Base-by-base conservation (phyloP, 2,113 vertebrate genomes). In the Columba janthina region DNA sequence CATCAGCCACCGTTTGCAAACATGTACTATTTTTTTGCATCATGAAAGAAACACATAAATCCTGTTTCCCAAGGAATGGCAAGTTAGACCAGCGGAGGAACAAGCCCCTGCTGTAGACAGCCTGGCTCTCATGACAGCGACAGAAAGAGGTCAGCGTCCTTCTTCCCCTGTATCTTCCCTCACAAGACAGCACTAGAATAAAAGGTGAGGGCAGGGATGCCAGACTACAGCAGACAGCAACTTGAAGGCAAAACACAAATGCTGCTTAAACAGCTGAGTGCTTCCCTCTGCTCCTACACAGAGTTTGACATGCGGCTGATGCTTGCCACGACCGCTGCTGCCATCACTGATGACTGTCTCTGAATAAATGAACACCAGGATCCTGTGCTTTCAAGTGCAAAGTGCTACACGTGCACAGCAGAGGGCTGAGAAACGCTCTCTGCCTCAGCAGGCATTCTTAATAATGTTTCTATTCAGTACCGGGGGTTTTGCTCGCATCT, bases 231-330 rank as follows among this genome's bases (percentile, higher is more conserved):
- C 77, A 69, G 53, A 75, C 48, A 44, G 66, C 44, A 65, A 38
- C 44, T 81, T 82, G 25, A 88, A 94, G 89, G 74, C 66, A 65
- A 64, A 94, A 31, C 77, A 85, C 26, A 64, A 88, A 82, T 8
- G 61, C 21, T 75, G 74, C 74, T 69, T 28, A 50, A 93, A 61
- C 34, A 91, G 84, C 69, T 21, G 73, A 95, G 70, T 32, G 70
- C 38, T 86, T 71, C 62, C 87, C 31, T 62, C 57, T 71, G 73
- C 4, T 93, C 53, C 61, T 60, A 17, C 60, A 31, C 1, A 1
- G 29, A 51, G 70, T 32, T 3, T 2, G 66, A 78, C 88, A 65
- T 14, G 12, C 48, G 7, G 42, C 72, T 77, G 86, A 15, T 61
- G 79, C 79, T 53, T 29, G 64, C 86, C 76, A 40, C 0, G 10